Base-by-base conservation (phyloP, 2,113 vertebrate species). In the Ochotona curzoniae region DNA sequence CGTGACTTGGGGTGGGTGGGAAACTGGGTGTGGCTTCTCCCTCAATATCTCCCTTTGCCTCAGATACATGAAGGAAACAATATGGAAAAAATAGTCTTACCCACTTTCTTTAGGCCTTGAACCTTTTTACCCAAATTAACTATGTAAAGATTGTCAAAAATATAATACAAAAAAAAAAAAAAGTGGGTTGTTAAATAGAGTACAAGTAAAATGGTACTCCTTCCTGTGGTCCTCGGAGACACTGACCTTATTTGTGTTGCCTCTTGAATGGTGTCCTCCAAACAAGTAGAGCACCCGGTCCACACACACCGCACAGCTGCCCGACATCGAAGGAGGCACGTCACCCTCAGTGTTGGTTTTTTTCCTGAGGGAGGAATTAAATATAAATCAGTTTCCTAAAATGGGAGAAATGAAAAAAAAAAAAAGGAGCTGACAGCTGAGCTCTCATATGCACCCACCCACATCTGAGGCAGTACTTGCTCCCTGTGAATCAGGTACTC, bases 171-270 rank as follows among this genome's bases (percentile, higher is more conserved):
- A 44, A 44, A 44, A 44, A 44, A 44, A 44, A 44, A 44, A 86
- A 74, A 70, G 71, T 9, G 75, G 25, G 67, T 69, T 21, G 30
- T 94, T 49, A 90, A 70, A 87, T 8, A 10, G 35, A 76, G 30
- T 23, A 76, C 84, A 44, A 61, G 67, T 17, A 88, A 60, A 83
- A 35, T 21, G 7, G 49, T 51, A 5, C 44, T 60, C 23, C 38
- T 1, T 9, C 75, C 60, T 47, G 1, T 9, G n/a, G 15, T 47
- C 86, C 66, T 84, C 26, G 1, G 9, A 61, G 71, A 3, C 26
- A 95, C 98, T 94, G n/a, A 99, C 99, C 98, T 98, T 98, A 93
- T 99, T 99, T 3, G 99, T 99, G 83, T 99, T 99, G 95, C 99
- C 99, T 47, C 98, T 98, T 4, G 98, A 98, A 3, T 99, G 99